These are phyloP conservation scores for Narcine bancroftii DNA, from an alignment of 2,113 vertebrate genomes.

Conservation along the genomic window DNA sequence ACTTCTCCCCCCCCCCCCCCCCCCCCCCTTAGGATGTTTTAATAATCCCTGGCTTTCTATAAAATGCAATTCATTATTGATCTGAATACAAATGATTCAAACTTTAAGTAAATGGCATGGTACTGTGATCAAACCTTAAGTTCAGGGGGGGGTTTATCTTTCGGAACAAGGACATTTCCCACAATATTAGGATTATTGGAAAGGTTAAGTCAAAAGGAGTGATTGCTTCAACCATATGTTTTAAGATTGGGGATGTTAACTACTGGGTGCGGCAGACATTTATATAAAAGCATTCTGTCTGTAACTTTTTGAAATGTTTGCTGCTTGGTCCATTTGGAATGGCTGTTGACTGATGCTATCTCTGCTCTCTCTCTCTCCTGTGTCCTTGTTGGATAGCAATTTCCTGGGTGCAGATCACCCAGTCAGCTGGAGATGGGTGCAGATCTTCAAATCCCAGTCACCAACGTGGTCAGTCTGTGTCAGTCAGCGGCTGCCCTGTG, in stretches of 20 bases:
- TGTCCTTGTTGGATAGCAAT: background rate
- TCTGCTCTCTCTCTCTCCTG: background rate
- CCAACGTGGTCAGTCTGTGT: background rate
- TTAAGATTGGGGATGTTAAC: background rate
- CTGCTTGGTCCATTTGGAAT: background rate
- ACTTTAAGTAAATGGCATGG: background rate
- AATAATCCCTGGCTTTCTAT: background rate
- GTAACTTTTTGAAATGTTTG: background rate
- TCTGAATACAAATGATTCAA: background rate
- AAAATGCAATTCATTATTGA: background rate
- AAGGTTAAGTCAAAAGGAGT: background rate
- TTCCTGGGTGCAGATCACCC: background rate
- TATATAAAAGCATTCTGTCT: background rate
- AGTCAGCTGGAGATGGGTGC: background rate
- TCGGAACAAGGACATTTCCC: background rate
- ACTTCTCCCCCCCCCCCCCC: no score
- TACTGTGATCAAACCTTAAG: background rate
- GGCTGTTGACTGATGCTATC: background rate
- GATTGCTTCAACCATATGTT: background rate
- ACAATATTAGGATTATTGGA: background rate
- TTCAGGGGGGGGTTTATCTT: background rate
- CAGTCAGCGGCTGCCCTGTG: background rate
- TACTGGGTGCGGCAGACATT: background rate
- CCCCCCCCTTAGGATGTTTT: no score
- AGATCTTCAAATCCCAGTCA: background rate